Evolutionary conservation across 2,888 invertebrate genomes (phyloP).

Genomic region (Rhimphoctona megacephalus): DNA sequence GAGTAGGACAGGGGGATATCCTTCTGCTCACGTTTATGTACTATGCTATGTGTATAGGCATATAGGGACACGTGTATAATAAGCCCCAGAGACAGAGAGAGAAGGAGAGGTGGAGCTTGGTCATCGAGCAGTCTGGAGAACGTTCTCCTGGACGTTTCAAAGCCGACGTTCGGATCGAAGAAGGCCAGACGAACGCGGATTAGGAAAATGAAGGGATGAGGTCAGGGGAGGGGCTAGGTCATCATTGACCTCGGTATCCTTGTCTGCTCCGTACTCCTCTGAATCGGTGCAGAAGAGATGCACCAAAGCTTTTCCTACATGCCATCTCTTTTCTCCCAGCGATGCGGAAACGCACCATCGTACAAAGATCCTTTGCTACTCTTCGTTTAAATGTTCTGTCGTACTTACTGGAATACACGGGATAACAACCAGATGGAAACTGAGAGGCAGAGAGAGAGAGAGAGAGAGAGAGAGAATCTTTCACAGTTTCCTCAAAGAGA

Average conservation of each 20-base stretch:
- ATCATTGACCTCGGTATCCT: slow-evolving; percentile 69
- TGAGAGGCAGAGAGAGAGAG: neutral
- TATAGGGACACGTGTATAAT: slow-evolving; percentile 12
- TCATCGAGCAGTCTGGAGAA: slow-evolving; percentile 37
- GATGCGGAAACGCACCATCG: slow-evolving; percentile 34
- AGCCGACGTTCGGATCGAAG: slow-evolving; percentile 62
- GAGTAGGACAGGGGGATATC: slow-evolving; percentile 65
- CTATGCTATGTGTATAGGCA: neutral
- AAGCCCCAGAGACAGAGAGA: slow-evolving; percentile 8
- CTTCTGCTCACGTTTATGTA: slow-evolving; percentile 59
- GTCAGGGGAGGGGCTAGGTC: slow-evolving; percentile 45
- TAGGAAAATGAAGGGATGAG: slow-evolving; percentile 45
- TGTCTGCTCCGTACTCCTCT: slow-evolving; percentile 47
- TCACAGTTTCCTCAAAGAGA: neutral
- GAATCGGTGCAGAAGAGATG: slow-evolving; percentile 8
- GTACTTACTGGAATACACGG: slow-evolving; percentile 36
- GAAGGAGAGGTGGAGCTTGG: slow-evolving; percentile 28
- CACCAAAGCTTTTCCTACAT: slow-evolving; percentile 32
- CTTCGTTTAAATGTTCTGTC: slow-evolving; percentile 52
- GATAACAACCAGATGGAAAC: slow-evolving; percentile 16
- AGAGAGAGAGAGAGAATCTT: neutral
- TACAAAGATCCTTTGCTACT: slow-evolving; percentile 10
- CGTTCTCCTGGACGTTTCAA: slow-evolving; percentile 47
- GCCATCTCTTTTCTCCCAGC: slow-evolving; percentile 19
- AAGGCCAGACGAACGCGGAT: slow-evolving; percentile 61